Base-by-base conservation (phyloP, 2,797 vertebrate species). In the Enteromius fasciolatus region DNA sequence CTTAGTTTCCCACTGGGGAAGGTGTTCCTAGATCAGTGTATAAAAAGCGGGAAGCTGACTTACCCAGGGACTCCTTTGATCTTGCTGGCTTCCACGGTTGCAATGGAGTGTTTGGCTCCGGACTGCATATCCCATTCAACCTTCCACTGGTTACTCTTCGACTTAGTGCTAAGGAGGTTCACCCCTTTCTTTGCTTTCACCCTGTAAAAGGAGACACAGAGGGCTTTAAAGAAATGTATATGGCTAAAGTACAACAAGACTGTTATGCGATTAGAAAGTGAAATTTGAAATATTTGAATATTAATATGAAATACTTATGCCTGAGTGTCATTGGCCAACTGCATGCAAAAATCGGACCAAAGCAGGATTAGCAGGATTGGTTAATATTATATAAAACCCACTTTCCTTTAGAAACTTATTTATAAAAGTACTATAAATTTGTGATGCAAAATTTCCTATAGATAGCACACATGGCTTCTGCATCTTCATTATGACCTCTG, bases 161-260 rank as follows among this genome's bases (percentile, higher is more conserved):
- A 96, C 88, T 92, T 95, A 86, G 97, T 98, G 87, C 94, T 96
- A 5, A 97, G 93, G 87, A 99, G 94, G 90, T 98, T 99, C 88
- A 99, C 96, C 0, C 98, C 98, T 80, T 99, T 99, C 93, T 99
- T 99, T 31, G 98, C 98, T 91, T 99, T 99, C 90, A 99, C 97
- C 93, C 98, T 99, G 92, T 1, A 86, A 67, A 57, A n/a, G 70
- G 66, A 72, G 18, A 70, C 63, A 33, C 0, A 72, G 87, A 87
- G 77, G 48, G 17, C 85, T 89, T 92, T 89, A 92, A 74, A 48
- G 2, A 41, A 83, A n/a, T 18, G 31, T 70, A 48, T 70, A 73
- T 33, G 28, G 3, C 28, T 33, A 28, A 5, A 52, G 70, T n/a
- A 6, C 25, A 52, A 18, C 8, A 18, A 52, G 18, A 73, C 48